Conservation (phyloP, 2,888 invertebrate species). For the Deilephila porcellus region DNA sequence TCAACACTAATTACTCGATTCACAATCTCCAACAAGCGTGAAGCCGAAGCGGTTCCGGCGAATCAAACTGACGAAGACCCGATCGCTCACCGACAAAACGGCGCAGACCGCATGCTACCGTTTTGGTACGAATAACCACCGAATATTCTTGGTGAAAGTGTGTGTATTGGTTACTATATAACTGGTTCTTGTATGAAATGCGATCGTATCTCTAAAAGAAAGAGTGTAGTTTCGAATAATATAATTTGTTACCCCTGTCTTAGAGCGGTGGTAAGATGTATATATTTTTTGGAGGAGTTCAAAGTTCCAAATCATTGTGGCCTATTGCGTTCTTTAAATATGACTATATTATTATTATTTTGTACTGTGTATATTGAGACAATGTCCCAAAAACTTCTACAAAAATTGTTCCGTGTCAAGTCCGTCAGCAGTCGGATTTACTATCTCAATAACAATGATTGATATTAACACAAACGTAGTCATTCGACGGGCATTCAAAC, state of each 20-base stretch:
- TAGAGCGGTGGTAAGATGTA: too few species aligned
- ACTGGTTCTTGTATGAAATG: too few species aligned
- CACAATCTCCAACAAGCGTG: constrained; percentile 17
- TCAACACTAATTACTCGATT: constrained; percentile 26
- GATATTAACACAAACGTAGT: background rate
- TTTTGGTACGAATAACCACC: background rate
- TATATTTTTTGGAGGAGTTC: too few species aligned
- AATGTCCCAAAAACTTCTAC: background rate
- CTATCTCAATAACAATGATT: constrained; percentile 18
- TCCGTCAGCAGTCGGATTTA: background rate
- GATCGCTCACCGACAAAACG: constrained; percentile 13
- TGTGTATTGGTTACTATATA: too few species aligned
- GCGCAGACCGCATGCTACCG: background rate
- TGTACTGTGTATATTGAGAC: background rate
- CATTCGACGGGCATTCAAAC: background rate
- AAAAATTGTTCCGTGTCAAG: background rate
- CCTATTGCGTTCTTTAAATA: too few species aligned
- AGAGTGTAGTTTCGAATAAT: too few species aligned
- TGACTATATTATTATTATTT: background rate
- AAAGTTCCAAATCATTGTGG: background rate
- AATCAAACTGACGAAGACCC: constrained; percentile 13
- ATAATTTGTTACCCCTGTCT: too few species aligned
- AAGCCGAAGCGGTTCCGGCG: constrained; percentile 5
- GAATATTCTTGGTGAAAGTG: too few species aligned
- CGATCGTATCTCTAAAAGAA: too few species aligned